Evolutionary conservation across 2,888 invertebrate species (phyloP).

Genomic region (Heliconius cydno): DNA sequence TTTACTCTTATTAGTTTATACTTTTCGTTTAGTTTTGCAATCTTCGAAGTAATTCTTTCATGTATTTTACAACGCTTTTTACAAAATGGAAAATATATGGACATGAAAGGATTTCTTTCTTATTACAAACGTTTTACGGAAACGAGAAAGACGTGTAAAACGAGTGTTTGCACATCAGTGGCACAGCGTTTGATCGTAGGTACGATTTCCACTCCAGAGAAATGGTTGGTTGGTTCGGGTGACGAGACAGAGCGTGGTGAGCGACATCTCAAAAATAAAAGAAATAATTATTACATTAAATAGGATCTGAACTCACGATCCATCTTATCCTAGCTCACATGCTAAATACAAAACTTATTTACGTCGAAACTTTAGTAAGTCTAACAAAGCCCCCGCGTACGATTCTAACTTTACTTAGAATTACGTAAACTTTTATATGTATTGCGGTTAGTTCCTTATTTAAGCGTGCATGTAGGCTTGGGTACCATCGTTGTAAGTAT

Average conservation of each 20-base stretch:
- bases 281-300: neutral
- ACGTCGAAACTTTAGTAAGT: conserved; percentile 23
- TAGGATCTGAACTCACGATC: no score
- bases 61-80: neutral
- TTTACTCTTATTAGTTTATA: conserved; percentile 34
- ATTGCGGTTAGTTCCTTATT: conserved; percentile 16
- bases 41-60: neutral
- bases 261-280: no score
- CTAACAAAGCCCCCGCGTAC: conserved; percentile 34
- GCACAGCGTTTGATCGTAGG: no score
- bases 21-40: conserved; percentile 24
- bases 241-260: no score
- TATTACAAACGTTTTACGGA: no score
- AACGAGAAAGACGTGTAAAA: no score
- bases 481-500: neutral
- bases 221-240: no score
- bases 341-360: conserved; percentile 35
- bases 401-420: conserved; percentile 23
- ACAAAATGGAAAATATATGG: neutral
- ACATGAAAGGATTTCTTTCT: neutral
- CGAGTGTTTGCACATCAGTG: no score
- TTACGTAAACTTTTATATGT: conserved; percentile 22
- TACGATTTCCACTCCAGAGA: no score
- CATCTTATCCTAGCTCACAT: conserved; percentile 18
- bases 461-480: neutral